Base-by-base conservation (phyloP, 2,113 vertebrate genomes). In the Hippocampus barbouri region DNA sequence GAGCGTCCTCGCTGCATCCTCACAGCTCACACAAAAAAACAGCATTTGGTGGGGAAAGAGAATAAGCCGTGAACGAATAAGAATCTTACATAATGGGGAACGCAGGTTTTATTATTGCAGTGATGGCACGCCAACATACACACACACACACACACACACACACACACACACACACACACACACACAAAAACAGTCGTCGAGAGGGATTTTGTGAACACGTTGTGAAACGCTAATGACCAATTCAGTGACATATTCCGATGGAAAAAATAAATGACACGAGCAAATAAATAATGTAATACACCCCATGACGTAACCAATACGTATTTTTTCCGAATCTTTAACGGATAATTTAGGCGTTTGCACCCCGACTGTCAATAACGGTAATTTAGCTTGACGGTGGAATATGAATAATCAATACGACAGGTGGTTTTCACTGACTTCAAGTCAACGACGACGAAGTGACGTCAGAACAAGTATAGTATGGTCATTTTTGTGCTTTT, bases 291-390 rank as follows among this genome's bases (percentile, higher is more conserved):
- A 60, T 45, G 5, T 1, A 7, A 66, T 41, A 23, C 40, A 25
- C 63, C n/a, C 4, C 63, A 66, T n/a, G 23, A 30, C 14, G 25
- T 25, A 14, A 23, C 11, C 41, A 5, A 65, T 43, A 23, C 40
- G 16, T 23, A 11, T n/a, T 43, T 5, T 65, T 25, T 25, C 25
- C 1, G 47, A 16, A 45, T 45, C 41, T 45, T 66, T 11, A 59
- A 49, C 69, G 69, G 20, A 43, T 72, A 54, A 60, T 68, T 8
- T 77, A 51, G 74, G 66, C 49, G 51, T 85, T 72, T 78, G 69
- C 76, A 71, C 70, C 14, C 10, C 38, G 8, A 27, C 30, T 38
- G 21, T 64, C 62, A 41, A 7, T 45, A 16, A 66, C 63, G 21
- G 12, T 25, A 10, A 66, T 47, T 47, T 47, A 27, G n/a, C 23